Conservation (phyloP, 2,113 vertebrate genomes). For the Nibea coibor region DNA sequence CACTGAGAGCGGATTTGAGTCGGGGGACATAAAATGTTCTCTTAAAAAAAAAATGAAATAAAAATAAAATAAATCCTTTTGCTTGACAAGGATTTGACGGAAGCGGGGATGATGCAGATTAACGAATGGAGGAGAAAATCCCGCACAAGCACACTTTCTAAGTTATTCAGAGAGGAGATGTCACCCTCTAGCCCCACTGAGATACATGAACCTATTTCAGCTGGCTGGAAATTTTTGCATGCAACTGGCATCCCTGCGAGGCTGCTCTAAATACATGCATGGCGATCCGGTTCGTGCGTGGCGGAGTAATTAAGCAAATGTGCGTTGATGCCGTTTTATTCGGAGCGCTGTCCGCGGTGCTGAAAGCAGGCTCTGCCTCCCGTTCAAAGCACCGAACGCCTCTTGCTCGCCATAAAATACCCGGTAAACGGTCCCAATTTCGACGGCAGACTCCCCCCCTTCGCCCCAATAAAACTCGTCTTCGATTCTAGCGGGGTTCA, state of each 20-base stretch:
- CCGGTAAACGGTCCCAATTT: constrained; percentile 50
- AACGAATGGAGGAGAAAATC: constrained; percentile 68
- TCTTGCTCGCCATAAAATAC: constrained; percentile 27
- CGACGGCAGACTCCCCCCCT: constrained; percentile 55
- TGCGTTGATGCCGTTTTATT: constrained; percentile 60
- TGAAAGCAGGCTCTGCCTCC: constrained; percentile 49
- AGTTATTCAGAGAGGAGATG: constrained; percentile 70
- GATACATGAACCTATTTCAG: constrained; percentile 35
- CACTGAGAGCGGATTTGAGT: constrained; percentile 36
- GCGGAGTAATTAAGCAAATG: constrained; percentile 80
- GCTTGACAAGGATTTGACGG: constrained; percentile 73
- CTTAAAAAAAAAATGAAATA: constrained; percentile 38
- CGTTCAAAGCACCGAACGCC: constrained; percentile 14
- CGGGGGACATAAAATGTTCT: constrained; percentile 35
- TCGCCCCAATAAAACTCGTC: constrained; percentile 62
- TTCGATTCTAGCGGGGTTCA: constrained; percentile 54
- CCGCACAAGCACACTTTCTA: constrained; percentile 72
- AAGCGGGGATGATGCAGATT: constrained; percentile 75
- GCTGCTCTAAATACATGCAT: constrained; percentile 58
- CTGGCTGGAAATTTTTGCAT: constrained; percentile 58
- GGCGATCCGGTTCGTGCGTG: constrained; percentile 69
- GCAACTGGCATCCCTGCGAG: constrained; percentile 71
- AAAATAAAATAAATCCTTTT: constrained; percentile 68
- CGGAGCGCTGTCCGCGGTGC: constrained; percentile 69
- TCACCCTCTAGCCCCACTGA: constrained; percentile 32